Percentiles rank a stretch among this genome's conserved stretches.
Conservation (phyloP, 2,797 vertebrate genomes). For the Sparus aurata region DNA sequence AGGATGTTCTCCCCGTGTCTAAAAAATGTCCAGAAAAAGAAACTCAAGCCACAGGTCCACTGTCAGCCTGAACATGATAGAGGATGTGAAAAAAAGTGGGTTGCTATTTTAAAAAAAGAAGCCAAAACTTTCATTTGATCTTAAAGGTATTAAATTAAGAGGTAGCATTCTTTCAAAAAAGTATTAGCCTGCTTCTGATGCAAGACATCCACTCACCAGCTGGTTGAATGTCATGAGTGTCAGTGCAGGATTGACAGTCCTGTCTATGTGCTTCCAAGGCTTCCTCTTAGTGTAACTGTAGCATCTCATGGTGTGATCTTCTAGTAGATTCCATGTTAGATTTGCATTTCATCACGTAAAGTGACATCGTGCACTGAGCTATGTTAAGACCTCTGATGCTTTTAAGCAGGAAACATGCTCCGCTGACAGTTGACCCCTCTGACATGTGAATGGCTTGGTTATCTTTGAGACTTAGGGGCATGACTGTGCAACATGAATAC, state of each 20-base stretch:
- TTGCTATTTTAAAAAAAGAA: background rate
- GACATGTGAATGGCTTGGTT: constrained; percentile 59
- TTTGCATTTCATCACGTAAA: constrained; percentile 34
- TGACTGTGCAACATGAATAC: constrained; percentile 29
- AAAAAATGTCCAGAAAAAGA: too few species aligned
- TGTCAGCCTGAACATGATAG: background rate
- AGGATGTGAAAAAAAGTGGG: background rate
- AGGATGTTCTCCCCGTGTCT: background rate
- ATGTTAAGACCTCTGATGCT: constrained; percentile 38
- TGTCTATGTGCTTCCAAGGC: background rate
- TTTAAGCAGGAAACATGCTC: constrained; percentile 58
- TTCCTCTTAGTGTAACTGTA: constrained; percentile 12
- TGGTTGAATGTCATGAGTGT: background rate
- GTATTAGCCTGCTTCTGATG: background rate
- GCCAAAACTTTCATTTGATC: too few species aligned
- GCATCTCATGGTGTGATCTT: constrained; percentile 30
- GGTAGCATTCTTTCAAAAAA: background rate
- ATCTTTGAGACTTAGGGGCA: constrained; percentile 31
- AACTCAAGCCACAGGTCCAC: too few species aligned
- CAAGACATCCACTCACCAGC: background rate
- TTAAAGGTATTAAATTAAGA: background rate
- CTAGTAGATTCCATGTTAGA: constrained; percentile 9
- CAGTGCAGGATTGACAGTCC: constrained; percentile 16
- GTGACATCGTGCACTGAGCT: constrained; percentile 37
- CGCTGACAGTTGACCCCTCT: constrained; percentile 47